Evolutionary conservation across 2,888 invertebrate species (phyloP), one percentile per base, ranked within the genome.

Genomic region (Ectobius pallidus): DNA sequence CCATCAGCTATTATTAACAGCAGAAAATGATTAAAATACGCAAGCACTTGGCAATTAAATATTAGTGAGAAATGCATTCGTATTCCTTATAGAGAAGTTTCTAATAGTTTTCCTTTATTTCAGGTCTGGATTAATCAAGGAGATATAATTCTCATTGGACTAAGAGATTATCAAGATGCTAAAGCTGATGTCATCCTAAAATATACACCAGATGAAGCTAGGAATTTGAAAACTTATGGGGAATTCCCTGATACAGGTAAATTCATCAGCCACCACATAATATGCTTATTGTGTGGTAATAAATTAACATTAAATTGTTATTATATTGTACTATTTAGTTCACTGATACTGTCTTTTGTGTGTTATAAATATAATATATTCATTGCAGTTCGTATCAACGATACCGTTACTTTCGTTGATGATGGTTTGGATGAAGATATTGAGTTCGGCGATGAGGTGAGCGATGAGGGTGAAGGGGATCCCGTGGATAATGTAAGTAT

Each of bases 181-280:
- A 97, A 99, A 85, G 99, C 99, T 74, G 99, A 99, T 85, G 99
- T 99, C 77, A 99, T 99, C 81, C 88, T 98, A 78, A 99, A 99
- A 86, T 99, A 99, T 83, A 98, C 98, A 77, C 95, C 99, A 32
- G 99, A 99, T 83, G 99, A 99, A 86, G 99, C 99, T 63, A 91
- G 99, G 83, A 98, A 99, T 87, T 88, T 99, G 82, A 99, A 99
- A 87, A 96, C 97, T 46, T 98, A 99, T 81, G 99, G 98, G 80
- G 97, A 99, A 87, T 94, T 99, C 85, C 99, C 99, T 74, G 99
- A 99, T 88, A 95, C 95, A 80, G 88, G 89, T 85, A 80, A 78
- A 76, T n/a, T n/a, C n/a, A n/a, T n/a, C 73, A n/a, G n/a, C n/a
- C n/a, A n/a, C n/a, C n/a, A n/a, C n/a, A n/a, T n/a, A n/a, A n/a